These are phyloP conservation scores for Mus minutoides DNA, from an alignment of 2,797 vertebrate species.

Conservation along the genomic window DNA sequence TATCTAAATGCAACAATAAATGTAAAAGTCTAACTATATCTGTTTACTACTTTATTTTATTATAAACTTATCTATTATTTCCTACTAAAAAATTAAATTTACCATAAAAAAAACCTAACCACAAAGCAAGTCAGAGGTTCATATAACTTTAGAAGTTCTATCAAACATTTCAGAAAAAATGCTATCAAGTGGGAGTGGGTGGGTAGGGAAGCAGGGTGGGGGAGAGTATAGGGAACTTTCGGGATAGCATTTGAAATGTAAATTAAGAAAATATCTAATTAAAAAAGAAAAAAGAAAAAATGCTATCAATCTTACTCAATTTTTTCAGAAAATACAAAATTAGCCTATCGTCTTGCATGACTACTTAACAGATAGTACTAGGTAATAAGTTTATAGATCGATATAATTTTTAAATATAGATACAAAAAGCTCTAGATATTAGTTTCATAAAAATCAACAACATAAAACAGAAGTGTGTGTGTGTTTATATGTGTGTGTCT, in stretches of 20 bases:
- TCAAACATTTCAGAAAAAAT: constrained; percentile 2
- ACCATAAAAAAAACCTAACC: background rate
- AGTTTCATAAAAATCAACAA: constrained; percentile 2
- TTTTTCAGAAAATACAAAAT: constrained; percentile 2
- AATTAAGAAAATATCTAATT: too few species aligned
- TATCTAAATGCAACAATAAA: background rate
- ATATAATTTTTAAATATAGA: background rate
- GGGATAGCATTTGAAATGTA: too few species aligned
- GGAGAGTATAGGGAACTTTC: too few species aligned
- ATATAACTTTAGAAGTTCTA: background rate
- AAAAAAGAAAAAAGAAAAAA: too few species aligned
- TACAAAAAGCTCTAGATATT: background rate
- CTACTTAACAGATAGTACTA: background rate
- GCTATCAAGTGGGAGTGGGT: too few species aligned
- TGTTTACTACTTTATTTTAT: background rate
- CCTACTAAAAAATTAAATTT: background rate
- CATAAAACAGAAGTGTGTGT: background rate
- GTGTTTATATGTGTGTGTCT: background rate
- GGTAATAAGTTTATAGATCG: background rate
- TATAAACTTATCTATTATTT: background rate
- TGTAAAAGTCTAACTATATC: background rate
- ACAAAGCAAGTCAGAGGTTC: background rate
- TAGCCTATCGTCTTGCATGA: background rate
- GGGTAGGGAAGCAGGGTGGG: too few species aligned
- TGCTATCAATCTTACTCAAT: background rate